Base-by-base conservation (phyloP, 1,140 invertebrate species). In the Grapholita molesta region DNA sequence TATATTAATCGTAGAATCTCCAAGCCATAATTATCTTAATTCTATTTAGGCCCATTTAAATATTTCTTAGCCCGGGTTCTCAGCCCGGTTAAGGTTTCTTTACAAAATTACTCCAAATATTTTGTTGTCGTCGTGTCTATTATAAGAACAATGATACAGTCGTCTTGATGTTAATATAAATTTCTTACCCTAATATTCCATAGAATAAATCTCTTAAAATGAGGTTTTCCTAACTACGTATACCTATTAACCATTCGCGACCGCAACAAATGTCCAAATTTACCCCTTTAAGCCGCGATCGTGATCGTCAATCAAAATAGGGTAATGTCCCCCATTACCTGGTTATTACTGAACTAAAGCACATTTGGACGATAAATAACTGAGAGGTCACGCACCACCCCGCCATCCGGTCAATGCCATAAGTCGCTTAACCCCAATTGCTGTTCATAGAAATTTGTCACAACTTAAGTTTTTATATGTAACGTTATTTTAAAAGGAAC, bases 381-480 rank as follows among this genome's bases (percentile, higher is more conserved):
- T 2, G 23, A 48, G 53, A 55, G 70, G 67, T 72, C 70, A 72
- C 67, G 70, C 70, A 72, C 70, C 38, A 32, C 30, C 38, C 30
- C 28, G 2, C 61, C 61, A 15, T 48, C 42, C 42, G 32, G 33
- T 35, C 64, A 42, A 61, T 38, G 21, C 64, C 18, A 33, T 35
- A 15, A 33, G 64, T 66, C 28, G 28, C 42, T 7, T 61, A 61
- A 61, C 55, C 55, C 25, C 55, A 61, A 61, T 61, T 18, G n/a
- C 55, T 61, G 25, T 61, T 61, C 55, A 25, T 30, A 3, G 42
- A n/a, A n/a, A 23, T 53, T 53, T 25, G 55, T 61, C 55, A 61
- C 55, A 61, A 48, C 15, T 48, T 48, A 48, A 48, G 12, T 48
- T 48, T 48, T 21, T 21, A 30, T 30, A 3, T 4, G 3, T 30